Conservation (phyloP, 2,888 invertebrate genomes). For the Saturnia japonica region DNA sequence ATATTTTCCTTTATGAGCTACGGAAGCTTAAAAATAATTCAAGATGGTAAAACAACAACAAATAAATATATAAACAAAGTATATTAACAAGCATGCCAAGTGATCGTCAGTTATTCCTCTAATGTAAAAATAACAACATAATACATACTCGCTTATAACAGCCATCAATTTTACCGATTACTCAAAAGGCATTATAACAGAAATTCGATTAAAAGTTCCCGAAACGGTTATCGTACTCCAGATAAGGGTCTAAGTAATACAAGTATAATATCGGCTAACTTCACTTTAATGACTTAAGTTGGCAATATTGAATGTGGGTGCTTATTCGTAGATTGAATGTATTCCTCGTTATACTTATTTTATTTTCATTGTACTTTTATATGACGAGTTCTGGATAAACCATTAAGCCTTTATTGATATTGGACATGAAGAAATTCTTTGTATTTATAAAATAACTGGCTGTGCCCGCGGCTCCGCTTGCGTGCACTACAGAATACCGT, state of each 20-base stretch:
- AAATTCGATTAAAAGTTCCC: constrained; percentile 59
- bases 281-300: constrained; percentile 31
- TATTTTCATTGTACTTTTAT: constrained; percentile 7
- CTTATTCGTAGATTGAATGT: constrained; percentile 21
- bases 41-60: background rate
- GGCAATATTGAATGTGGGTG: constrained; percentile 26
- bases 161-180: constrained; percentile 17
- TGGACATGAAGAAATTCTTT: too few relatives aligned
- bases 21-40: too few relatives aligned
- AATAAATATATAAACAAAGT: background rate
- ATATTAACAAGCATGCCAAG: background rate
- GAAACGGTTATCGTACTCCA: constrained; percentile 46
- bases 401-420: background rate
- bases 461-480: too few relatives aligned
- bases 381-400: background rate
- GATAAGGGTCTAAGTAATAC: constrained; percentile 19
- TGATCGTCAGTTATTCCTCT: background rate
- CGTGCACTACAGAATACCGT: too few relatives aligned
- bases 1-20: too few relatives aligned
- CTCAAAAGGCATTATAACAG: constrained; percentile 37
- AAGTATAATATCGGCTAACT: constrained; percentile 24
- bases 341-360: background rate
- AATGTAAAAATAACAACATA: constrained; percentile 7
- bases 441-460: too few relatives aligned
- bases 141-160: constrained; percentile 3